phyloP scores from a whole-genome alignment of 2,113 vertebrate species.

The Callipepla californica region DNA sequence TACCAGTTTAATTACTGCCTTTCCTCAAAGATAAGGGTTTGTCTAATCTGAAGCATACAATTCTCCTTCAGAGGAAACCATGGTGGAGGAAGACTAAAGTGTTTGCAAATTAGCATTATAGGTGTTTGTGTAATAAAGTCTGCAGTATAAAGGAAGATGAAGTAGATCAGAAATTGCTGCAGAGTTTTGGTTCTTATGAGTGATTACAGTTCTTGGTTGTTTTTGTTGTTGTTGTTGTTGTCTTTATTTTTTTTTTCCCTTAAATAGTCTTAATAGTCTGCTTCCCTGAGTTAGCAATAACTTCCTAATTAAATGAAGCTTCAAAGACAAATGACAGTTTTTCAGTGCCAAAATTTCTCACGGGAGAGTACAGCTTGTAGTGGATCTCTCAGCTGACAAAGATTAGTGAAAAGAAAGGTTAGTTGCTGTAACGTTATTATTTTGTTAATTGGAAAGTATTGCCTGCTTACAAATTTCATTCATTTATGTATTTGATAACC shows the following conservation, averaged over 20 bases:
- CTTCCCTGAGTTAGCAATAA: neutral
- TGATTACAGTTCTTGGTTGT: neutral
- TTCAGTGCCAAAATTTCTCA: neutral
- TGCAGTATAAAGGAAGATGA: neutral
- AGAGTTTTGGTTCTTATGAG: neutral
- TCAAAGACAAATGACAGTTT: neutral
- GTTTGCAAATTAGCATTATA: neutral
- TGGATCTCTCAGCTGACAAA: neutral
- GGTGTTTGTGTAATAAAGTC: neutral
- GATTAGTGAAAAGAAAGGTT: neutral
- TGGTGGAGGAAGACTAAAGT: neutral
- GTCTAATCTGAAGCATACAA: neutral
- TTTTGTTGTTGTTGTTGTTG: neutral
- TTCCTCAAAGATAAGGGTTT: neutral
- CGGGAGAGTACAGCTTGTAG: neutral
- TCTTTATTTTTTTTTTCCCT: neutral
- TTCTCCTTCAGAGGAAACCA: neutral
- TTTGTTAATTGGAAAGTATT: neutral
- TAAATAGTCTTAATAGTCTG: neutral
- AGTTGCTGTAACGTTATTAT: neutral
- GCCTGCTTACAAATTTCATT: neutral
- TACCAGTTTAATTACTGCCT: neutral
- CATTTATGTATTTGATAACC: neutral
- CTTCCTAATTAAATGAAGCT: slow-evolving; percentile 35
- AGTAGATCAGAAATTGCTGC: neutral